Evolutionary conservation across 1,140 invertebrate species (phyloP), one percentile per base, ranked within the genome.

Genomic region (Bombus breviceps): DNA sequence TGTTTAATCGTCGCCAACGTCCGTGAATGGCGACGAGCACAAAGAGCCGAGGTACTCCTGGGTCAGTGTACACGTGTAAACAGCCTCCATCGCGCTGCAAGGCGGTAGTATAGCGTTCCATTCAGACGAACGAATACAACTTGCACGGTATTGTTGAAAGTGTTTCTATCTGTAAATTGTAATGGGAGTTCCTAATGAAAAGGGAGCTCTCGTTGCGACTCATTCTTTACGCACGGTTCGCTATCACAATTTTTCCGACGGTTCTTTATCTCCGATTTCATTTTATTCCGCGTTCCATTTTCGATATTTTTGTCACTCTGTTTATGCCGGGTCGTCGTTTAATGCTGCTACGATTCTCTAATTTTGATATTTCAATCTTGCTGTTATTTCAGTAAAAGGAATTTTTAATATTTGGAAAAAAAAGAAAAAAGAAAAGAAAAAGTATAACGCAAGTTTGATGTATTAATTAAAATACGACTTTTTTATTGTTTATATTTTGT

Each of bases 61-160:
- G 75, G 75, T 78, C 75, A 78, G 75, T 64, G 75, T 78, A 64
- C 75, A 13, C 37, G 39, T 78, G 75, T 78, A 78, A 78, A 78
- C 75, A 41, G 57, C 57, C 39, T 12, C 15, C 57, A 39, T 62
- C 72, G 22, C 15, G 41, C n/a, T 76, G 22, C 53, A 75, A n/a
- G 57, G 75, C 37, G 37, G 57, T 22, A 41, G 57, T 41, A 41
- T 66, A 41, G 53, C 74, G n/a, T 41, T 41, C 53, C 75, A 78
- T 78, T 78, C 75, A 78, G 34, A 28, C 37, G 25, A 62, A 77
- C 75, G 75, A 41, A 41, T 37, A 62, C 47, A 57, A 77, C 37
- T 53, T 59, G 34, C 74, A 37, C 37, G 12, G 34, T 18, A 76
- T 76, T 76, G 74, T 76, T 39, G 57, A 78, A 64, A 62, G 59